Evolutionary conservation across 2,888 invertebrate genomes (phyloP).

Genomic region (Pocota personata): DNA sequence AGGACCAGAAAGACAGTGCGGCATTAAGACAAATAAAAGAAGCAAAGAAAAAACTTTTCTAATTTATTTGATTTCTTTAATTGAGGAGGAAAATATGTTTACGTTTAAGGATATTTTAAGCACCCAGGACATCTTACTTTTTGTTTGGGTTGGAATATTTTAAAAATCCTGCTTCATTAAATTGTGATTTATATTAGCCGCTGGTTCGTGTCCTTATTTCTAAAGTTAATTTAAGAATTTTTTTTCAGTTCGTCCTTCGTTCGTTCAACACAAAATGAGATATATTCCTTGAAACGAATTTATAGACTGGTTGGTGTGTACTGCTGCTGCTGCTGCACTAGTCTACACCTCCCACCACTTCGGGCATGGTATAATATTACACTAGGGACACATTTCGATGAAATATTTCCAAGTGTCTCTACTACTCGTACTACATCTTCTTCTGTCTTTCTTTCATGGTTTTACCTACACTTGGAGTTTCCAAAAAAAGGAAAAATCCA

Average conservation of each 20-base stretch:
- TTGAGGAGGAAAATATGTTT: constrained; percentile 71
- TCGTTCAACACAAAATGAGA: constrained; percentile 60
- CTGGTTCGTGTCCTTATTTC: constrained; percentile 32
- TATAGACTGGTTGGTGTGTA: constrained; percentile 52
- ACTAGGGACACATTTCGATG: constrained; percentile 83
- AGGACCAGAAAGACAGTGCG: constrained; percentile 7
- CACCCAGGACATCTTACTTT: background rate
- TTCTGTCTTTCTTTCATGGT: constrained; percentile 56
- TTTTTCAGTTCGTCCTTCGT: constrained; percentile 1
- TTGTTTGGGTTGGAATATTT: background rate
- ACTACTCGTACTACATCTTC: constrained; percentile 72
- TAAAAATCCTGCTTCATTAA: constrained; percentile 64
- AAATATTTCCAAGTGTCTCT: constrained; percentile 83
- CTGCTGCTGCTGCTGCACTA: constrained; percentile 27
- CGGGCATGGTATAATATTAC: constrained; percentile 79
- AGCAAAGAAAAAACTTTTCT: constrained; percentile 49
- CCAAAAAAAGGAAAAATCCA: constrained; percentile 16
- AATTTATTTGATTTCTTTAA: constrained; percentile 71
- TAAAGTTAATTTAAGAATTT: constrained; percentile 64
- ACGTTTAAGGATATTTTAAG: constrained; percentile 57
- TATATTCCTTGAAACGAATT: constrained; percentile 66
- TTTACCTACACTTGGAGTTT: constrained; percentile 41
- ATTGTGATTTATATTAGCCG: constrained; percentile 63
- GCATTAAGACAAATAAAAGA: constrained; percentile 26
- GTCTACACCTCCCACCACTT: constrained; percentile 20